Conservation (phyloP, 2,113 vertebrate species). For the Labeo catla region DNA sequence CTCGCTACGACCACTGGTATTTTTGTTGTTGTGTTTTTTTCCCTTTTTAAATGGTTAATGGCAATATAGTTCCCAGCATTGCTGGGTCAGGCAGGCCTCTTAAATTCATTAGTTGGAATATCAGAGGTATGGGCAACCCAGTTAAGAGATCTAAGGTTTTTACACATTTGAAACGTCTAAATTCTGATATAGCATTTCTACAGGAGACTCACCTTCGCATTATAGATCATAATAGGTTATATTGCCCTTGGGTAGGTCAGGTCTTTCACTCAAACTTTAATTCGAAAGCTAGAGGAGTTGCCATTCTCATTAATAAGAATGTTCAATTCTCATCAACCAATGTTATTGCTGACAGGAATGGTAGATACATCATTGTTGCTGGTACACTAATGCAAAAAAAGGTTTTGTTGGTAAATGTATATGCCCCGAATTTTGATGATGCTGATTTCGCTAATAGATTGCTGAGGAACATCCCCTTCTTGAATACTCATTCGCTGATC, state of each 20-base stretch:
- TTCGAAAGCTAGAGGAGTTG: slow-evolving; percentile 34
- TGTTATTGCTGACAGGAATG: slow-evolving; percentile 24
- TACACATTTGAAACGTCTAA: slow-evolving; percentile 33
- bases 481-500: slow-evolving; percentile 17
- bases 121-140: slow-evolving; percentile 1
- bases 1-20: too few species aligned
- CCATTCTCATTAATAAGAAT: slow-evolving; percentile 37
- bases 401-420: slow-evolving; percentile 27
- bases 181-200: slow-evolving; percentile 43
- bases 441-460: slow-evolving; percentile 8
- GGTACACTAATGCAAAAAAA: slow-evolving; percentile 7
- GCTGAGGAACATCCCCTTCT: background rate
- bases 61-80: too few species aligned
- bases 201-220: slow-evolving; percentile 20
- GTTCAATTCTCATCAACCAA: background rate
- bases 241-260: slow-evolving; percentile 26
- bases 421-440: slow-evolving; percentile 14
- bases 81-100: background rate
- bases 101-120: background rate
- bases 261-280: slow-evolving; percentile 39
- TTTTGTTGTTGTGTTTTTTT: too few species aligned
- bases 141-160: slow-evolving; percentile 13
- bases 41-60: background rate
- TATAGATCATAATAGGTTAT: slow-evolving; percentile 29
- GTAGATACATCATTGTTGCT: background rate